Percentiles rank a stretch among this genome's conserved stretches.
Conservation (phyloP, 2,888 invertebrate genomes). For the Acanthosepion lycidas region DNA sequence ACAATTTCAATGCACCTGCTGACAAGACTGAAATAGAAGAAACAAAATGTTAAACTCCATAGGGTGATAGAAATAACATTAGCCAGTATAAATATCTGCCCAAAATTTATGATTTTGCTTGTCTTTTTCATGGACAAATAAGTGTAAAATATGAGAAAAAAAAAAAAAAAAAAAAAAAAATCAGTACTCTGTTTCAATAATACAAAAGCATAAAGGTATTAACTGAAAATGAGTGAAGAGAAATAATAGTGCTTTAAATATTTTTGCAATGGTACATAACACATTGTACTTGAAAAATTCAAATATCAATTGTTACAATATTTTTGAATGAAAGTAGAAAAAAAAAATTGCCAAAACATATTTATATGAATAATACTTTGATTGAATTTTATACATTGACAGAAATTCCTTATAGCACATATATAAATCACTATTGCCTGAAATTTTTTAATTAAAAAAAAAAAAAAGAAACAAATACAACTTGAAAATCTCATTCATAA, state of each 20-base stretch:
- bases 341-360: background rate
- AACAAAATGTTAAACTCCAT: background rate
- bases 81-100: background rate
- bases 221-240: background rate
- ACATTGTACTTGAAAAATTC: background rate
- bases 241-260: background rate
- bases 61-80: background rate
- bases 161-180: background rate
- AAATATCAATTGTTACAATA: background rate
- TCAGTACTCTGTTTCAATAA: background rate
- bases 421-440: too few relatives aligned
- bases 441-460: background rate
- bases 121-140: background rate
- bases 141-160: background rate
- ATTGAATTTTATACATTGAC: background rate
- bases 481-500: background rate
- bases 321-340: background rate
- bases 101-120: background rate
- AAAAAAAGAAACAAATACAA: background rate
- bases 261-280: background rate
- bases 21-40: slow-evolving; percentile 54
- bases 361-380: background rate
- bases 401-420: too few relatives aligned
- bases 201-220: background rate
- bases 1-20: slow-evolving; percentile 61